Conservation (phyloP, 2,113 vertebrate species). For the Miniopterus natalensis region DNA sequence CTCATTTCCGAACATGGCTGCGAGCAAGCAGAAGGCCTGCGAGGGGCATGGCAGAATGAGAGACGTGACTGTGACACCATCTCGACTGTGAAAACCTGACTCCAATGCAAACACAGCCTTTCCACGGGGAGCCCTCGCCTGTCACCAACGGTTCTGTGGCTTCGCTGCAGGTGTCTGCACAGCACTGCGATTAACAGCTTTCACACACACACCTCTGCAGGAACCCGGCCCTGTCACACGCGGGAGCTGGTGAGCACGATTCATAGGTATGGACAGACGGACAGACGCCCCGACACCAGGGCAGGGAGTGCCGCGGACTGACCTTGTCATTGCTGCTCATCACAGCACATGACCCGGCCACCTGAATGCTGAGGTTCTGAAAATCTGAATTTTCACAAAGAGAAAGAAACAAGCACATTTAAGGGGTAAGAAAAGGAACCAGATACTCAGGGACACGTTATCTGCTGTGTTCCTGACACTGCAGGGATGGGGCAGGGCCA, state of each 20-base stretch:
- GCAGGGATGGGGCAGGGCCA: neutral
- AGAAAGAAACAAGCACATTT: neutral
- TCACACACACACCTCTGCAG: neutral
- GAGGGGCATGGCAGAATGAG: neutral
- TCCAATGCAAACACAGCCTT: too few species aligned
- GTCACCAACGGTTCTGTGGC: neutral
- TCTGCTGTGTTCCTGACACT: fast-evolving
- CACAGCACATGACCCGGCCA: conserved; percentile 90
- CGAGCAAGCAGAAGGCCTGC: conserved; percentile 90
- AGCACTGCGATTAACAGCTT: neutral
- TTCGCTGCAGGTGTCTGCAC: neutral
- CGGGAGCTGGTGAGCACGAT: neutral
- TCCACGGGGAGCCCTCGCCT: neutral
- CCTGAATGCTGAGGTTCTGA: conserved; percentile 86
- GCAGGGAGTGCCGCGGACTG: fast-evolving
- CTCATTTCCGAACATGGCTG: conserved; percentile 90
- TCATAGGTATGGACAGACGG: neutral
- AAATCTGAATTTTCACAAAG: conserved; percentile 81
- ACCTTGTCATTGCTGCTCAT: conserved; percentile 72
- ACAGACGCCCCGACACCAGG: neutral
- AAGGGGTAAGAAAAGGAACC: fast-evolving
- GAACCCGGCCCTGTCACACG: neutral
- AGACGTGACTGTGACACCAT: too few species aligned
- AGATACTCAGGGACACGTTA: fast-evolving
- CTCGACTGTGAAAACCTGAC: neutral